A percentile compares a stretch with the other conserved stretches of the same genome.
Conservation (phyloP, 2,113 vertebrate genomes). For the Xyliphius kryptos region DNA sequence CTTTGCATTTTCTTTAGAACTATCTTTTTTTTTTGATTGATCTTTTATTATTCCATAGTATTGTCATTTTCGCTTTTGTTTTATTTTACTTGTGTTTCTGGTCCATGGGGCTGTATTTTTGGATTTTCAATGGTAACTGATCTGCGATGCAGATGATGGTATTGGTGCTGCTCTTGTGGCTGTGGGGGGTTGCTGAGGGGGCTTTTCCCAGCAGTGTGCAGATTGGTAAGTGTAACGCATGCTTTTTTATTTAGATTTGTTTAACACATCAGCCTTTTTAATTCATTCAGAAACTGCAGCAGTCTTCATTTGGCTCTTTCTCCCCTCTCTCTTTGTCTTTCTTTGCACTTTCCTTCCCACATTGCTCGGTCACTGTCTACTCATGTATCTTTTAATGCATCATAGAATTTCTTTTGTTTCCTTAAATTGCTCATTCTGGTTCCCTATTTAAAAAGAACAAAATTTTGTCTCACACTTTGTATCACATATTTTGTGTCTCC, state of each 20-base stretch:
- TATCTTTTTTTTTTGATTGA: neutral
- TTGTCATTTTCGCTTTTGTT: slow-evolving; percentile 63
- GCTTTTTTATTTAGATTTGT: neutral
- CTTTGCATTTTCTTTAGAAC: neutral
- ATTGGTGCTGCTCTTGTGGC: slow-evolving; percentile 72
- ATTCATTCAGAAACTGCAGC: neutral
- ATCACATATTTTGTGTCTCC: slow-evolving; percentile 6
- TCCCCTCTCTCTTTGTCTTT: neutral
- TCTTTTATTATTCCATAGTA: slow-evolving; percentile 35
- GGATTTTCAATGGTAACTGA: slow-evolving; percentile 45
- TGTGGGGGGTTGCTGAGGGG: slow-evolving; percentile 91
- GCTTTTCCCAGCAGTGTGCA: slow-evolving; percentile 99
- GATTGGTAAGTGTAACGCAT: slow-evolving; percentile 82
- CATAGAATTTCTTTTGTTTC: too few relatives aligned
- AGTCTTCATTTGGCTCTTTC: neutral
- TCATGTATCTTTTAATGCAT: too few relatives aligned
- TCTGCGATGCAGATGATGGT: slow-evolving; percentile 95
- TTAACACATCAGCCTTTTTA: neutral
- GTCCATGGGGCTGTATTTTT: slow-evolving; percentile 71
- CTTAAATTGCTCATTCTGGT: too few relatives aligned
- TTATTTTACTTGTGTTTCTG: slow-evolving; percentile 34
- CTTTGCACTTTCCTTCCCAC: slow-evolving; percentile 37
- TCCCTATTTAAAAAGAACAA: too few relatives aligned
- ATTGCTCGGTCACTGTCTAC: slow-evolving; percentile 56
- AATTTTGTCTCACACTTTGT: slow-evolving; percentile 43